A percentile compares a stretch with the other conserved stretches of the same genome.
Evolutionary conservation across 2,888 invertebrate species (phyloP).

Genomic region (Minunthozetes semirufus): DNA sequence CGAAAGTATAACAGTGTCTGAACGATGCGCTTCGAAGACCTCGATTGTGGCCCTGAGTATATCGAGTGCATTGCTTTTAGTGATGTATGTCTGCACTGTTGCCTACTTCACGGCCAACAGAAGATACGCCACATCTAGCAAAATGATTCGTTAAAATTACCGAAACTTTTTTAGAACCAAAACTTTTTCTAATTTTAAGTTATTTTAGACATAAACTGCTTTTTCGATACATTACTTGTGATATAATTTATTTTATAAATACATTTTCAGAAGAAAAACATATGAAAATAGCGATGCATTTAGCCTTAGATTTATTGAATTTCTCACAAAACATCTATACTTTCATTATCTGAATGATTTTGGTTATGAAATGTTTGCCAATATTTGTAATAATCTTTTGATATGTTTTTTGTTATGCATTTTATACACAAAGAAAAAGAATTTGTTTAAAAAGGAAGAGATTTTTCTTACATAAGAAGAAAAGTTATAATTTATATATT

Average conservation of each 20-base stretch:
- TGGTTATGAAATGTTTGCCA: conserved; percentile 4
- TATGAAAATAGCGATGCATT: no score
- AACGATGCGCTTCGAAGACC: conserved; percentile 72
- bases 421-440: background rate
- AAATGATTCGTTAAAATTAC: conserved; percentile 19
- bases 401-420: background rate
- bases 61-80: conserved; percentile 77
- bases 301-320: no score
- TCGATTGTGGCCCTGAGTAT: conserved; percentile 84
- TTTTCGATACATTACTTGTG: conserved; percentile 6
- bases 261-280: background rate
- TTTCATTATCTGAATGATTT: no score
- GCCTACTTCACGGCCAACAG: conserved; percentile 66
- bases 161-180: conserved; percentile 7
- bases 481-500: no score
- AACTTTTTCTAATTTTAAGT: background rate
- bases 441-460: no score
- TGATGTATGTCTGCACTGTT: conserved; percentile 81
- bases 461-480: no score
- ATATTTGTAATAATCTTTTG: background rate
- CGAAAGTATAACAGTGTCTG: conserved; percentile 32
- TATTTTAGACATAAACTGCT: background rate
- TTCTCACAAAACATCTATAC: no score
- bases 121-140: conserved; percentile 15
- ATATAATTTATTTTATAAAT: conserved; percentile 3